phyloP scores from a whole-genome alignment of 2,113 vertebrate species.

The Zosterops hypoxanthus region DNA sequence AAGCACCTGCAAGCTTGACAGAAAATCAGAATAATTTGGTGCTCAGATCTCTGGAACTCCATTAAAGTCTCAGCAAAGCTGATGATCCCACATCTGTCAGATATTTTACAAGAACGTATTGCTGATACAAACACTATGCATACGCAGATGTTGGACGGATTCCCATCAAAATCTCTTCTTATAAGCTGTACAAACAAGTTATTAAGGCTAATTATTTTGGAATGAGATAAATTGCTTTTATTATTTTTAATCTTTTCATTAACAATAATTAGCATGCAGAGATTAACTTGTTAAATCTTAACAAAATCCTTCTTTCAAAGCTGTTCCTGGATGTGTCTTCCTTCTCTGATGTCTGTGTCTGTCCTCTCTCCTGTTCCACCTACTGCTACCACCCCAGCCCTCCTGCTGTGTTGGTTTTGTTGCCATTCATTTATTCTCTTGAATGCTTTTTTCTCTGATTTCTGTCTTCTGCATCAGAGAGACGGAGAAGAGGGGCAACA shows the following conservation, averaged over 20 bases:
- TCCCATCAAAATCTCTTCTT: background rate
- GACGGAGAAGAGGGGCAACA: fast-evolving
- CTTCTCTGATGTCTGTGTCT: background rate
- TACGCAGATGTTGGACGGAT: background rate
- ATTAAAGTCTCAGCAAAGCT: background rate
- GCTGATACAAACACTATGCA: background rate
- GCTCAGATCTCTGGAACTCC: background rate
- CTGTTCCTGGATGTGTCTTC: background rate
- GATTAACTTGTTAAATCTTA: background rate
- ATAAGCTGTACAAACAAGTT: background rate
- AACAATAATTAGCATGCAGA: background rate
- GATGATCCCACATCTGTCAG: background rate
- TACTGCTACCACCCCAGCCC: background rate
- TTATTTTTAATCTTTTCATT: slow-evolving; percentile 47
- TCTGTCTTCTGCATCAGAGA: background rate
- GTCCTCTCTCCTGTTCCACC: background rate
- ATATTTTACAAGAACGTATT: background rate
- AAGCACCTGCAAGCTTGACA: background rate
- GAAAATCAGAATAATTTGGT: background rate
- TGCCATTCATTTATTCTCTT: background rate
- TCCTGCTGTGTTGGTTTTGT: background rate
- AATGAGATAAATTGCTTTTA: slow-evolving; percentile 13
- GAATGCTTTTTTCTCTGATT: background rate
- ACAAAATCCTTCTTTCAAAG: background rate
- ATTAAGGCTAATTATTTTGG: slow-evolving; percentile 18